A percentile compares a stretch with the other conserved stretches of the same genome.
These are phyloP conservation scores for Clinocottus analis DNA, from an alignment of 2,113 vertebrate species.

Conservation along the genomic window DNA sequence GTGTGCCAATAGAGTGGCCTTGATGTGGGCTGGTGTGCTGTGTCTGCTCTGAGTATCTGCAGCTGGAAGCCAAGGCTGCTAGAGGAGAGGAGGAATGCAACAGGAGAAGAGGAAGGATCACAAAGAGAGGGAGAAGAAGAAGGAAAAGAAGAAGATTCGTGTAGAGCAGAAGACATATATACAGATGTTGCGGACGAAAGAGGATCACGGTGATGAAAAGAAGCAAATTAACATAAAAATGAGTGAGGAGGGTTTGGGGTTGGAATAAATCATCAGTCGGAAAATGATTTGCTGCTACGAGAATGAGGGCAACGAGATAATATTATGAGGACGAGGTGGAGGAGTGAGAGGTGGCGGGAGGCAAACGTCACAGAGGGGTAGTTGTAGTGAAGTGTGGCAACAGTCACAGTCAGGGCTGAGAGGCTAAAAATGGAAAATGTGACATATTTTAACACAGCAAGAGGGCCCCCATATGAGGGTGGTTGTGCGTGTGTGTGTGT, in stretches of 20 bases:
- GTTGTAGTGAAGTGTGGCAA: constrained; percentile 44
- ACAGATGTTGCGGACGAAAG: not conserved
- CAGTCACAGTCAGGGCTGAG: constrained; percentile 34
- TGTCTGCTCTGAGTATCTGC: constrained; percentile 73
- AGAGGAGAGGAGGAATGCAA: constrained; percentile 45
- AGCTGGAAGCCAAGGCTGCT: constrained; percentile 75
- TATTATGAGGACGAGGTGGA: constrained; percentile 23
- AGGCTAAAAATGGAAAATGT: constrained; percentile 70
- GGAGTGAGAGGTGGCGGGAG: constrained; percentile 15
- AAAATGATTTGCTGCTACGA: not conserved
- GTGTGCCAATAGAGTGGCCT: constrained; percentile 70
- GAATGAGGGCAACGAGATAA: not conserved
- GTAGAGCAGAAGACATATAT: not conserved
- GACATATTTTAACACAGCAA: constrained; percentile 56
- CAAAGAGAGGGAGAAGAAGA: constrained; percentile 1
- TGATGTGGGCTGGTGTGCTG: constrained; percentile 79
- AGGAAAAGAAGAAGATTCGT: not conserved
- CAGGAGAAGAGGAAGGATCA: constrained; percentile 27
- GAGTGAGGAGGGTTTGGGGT: not conserved
- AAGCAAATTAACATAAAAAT: not conserved
- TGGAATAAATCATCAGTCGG: not conserved
- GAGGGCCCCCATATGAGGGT: constrained; percentile 61
- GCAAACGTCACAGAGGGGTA: constrained; percentile 23
- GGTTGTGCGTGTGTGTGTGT: constrained; percentile 34
- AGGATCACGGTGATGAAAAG: not conserved